Evolutionary conservation across 2,888 invertebrate species (phyloP).

Genomic region (Plagodis pulveraria): DNA sequence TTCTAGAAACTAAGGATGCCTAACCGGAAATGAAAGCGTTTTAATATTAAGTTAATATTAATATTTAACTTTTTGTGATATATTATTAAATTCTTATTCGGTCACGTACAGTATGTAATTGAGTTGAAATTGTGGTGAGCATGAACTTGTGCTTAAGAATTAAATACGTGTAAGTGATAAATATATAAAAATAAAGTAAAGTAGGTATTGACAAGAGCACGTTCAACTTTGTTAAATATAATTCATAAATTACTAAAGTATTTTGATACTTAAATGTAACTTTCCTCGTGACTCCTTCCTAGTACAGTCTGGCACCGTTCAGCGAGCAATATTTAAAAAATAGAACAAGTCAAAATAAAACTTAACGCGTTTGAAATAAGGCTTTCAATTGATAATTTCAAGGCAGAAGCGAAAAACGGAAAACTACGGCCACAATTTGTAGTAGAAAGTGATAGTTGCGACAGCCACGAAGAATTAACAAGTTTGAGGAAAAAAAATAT

Average conservation of each 20-base stretch:
- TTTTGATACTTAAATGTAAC: constrained; percentile 6
- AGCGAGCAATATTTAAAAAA: constrained; percentile 16
- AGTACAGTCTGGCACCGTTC: constrained; percentile 25
- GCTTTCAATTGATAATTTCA: background rate
- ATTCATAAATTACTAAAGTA: constrained; percentile 10
- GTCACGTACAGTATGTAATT: no score
- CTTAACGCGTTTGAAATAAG: background rate
- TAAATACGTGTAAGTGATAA: no score
- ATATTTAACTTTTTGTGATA: no score
- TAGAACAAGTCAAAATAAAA: background rate
- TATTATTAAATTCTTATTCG: no score
- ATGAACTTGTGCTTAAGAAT: no score
- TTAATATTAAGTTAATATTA: no score
- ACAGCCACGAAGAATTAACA: constrained; percentile 13
- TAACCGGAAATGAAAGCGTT: no score
- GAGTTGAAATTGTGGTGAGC: no score
- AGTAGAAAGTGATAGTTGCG: constrained; percentile 22
- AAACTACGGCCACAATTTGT: constrained; percentile 22
- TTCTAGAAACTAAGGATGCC: no score
- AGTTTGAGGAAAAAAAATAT: background rate
- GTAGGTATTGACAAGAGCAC: background rate
- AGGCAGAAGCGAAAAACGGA: background rate
- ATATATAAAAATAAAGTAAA: no score
- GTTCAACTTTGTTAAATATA: background rate
- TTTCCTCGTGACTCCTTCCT: constrained; percentile 17